phyloP scores from a whole-genome alignment of 2,797 vertebrate genomes.

The Sebastes cheni region DNA sequence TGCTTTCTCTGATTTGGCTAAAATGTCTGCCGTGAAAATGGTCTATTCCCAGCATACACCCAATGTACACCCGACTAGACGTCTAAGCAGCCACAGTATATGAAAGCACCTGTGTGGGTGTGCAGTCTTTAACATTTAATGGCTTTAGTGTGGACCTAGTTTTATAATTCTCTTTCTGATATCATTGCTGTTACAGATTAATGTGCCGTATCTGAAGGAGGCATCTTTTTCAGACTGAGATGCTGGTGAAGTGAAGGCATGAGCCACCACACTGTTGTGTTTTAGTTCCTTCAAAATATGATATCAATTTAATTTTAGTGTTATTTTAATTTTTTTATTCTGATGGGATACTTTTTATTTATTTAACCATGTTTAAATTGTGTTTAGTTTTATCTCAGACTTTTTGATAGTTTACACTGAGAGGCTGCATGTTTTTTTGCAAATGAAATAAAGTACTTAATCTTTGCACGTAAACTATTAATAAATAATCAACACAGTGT shows the following conservation, averaged over 20 bases:
- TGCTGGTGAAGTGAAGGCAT: not conserved
- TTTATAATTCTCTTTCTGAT: not conserved
- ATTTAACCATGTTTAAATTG: not conserved
- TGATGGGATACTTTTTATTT: no score
- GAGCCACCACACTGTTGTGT: not conserved
- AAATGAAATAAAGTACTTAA: no score
- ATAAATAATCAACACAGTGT: no score
- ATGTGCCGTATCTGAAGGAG: not conserved
- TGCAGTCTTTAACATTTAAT: not conserved
- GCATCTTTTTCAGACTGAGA: not conserved
- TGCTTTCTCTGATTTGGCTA: not conserved
- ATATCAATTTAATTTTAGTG: no score
- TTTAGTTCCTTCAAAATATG: not conserved
- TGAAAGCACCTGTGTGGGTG: not conserved
- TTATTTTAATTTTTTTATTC: no score
- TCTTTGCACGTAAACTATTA: no score
- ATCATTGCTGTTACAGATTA: not conserved
- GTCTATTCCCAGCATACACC: not conserved
- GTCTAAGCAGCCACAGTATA: not conserved
- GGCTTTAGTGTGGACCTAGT: not conserved
- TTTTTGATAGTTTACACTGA: not conserved
- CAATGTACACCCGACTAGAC: not conserved
- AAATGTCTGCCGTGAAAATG: no score
- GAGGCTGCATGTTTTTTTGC: no score
- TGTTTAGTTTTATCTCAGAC: not conserved